Base-by-base conservation (phyloP, 1,140 invertebrate genomes). In the Trissolcus basalis region DNA sequence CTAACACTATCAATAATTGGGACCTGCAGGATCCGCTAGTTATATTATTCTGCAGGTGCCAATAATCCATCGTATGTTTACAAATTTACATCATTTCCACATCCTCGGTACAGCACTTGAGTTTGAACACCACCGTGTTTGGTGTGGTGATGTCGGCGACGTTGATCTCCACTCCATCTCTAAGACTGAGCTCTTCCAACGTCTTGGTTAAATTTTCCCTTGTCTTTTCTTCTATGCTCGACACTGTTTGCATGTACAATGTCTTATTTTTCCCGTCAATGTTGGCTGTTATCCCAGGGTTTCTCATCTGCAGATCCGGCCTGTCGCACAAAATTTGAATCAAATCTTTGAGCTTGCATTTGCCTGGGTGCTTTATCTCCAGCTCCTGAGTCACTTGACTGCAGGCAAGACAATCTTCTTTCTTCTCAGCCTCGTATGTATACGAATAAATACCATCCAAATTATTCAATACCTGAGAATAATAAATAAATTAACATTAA, bases 391-490 rank as follows among this genome's bases (percentile, higher is more conserved):
- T 93, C 4, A 92, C 89, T 81, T 94, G 93, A 82, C 95, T 96
- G 79, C 97, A 99, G 0, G 94, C 95, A 11, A 97, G 82, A 83
- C 97, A 98, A 78, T 95, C 92, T 0, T 93, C 88, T 82, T 96
- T 93, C 80, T 91, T 94, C 80, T 98, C 97, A 0, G 96, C 95
- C 88, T 96, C 93, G 85, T 98, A 99, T 32, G 96, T 97, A 80
- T 97, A 98, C 0, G 96, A 96, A 82, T 99, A 99, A 54, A 99
- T 95, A 9, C 98, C 98, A 83, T 99, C 96, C 0, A 95, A 90
- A 90, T 99, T 96, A 84, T 98, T 99, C 72, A 99, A 95, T 35
- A 99, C 86, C 87, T 88, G 53, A 14, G 78, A 67, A 50, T 16
- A 50, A 33, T 10, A 33, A 56, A 63, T 12, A 14, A 45, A 49